These are phyloP conservation scores for Passer domesticus DNA, from an alignment of 2,113 vertebrate species.

Conservation along the genomic window DNA sequence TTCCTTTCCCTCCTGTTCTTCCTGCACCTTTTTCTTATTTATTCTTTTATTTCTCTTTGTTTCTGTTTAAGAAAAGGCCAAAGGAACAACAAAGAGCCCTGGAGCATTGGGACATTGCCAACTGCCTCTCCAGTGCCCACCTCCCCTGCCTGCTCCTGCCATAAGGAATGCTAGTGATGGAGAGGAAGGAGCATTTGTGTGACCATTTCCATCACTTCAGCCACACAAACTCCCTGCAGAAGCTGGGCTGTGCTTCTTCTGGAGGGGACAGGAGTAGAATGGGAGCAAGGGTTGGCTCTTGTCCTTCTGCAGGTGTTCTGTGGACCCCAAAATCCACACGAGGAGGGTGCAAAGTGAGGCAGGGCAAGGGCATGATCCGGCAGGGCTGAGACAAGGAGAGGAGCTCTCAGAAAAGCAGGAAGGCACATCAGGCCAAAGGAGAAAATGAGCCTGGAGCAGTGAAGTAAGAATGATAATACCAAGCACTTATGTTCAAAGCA, in stretches of 20 bases:
- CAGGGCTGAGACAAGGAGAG: not conserved
- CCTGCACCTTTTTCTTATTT: not conserved
- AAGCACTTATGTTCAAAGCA: constrained; percentile 68
- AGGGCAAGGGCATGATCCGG: not conserved
- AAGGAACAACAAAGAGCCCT: rapidly evolving
- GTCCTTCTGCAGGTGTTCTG: not conserved
- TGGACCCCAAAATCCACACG: not conserved
- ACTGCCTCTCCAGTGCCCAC: not conserved
- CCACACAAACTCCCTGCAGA: not conserved
- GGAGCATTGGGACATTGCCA: no score
- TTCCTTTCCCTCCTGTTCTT: not conserved
- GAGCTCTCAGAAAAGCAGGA: not conserved
- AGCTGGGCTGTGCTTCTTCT: not conserved
- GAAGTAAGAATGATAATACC: constrained; percentile 59
- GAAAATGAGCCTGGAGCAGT: constrained; percentile 52
- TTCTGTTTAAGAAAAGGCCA: not conserved
- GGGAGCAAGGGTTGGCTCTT: not conserved
- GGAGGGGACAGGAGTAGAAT: not conserved
- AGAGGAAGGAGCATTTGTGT: not conserved
- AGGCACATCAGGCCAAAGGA: constrained; percentile 34
- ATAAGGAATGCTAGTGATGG: rapidly evolving
- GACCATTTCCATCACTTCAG: not conserved
- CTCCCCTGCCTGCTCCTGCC: not conserved
- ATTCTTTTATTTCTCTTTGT: not conserved
- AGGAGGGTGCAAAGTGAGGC: not conserved